Percentiles rank a stretch among this genome's conserved stretches.
phyloP scores from a whole-genome alignment of 2,797 vertebrate species.

The Hippoglossus hippoglossus region DNA sequence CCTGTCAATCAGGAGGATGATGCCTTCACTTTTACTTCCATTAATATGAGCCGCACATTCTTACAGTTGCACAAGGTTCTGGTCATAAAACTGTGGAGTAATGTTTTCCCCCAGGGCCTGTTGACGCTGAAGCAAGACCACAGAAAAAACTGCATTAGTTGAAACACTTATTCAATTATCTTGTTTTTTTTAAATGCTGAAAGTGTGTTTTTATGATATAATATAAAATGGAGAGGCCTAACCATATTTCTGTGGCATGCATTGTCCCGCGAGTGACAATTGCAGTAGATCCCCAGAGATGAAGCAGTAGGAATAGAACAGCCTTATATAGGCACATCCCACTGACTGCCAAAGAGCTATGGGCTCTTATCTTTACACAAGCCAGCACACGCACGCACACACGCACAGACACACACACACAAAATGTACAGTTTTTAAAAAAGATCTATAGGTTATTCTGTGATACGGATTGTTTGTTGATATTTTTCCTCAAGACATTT shows the following conservation, averaged over 20 bases:
- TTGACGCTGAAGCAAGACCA: neutral
- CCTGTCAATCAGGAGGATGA: constrained; percentile 58
- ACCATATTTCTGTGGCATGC: constrained; percentile 29
- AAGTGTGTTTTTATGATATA: neutral
- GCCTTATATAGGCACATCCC: constrained; percentile 76
- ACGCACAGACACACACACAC: constrained; percentile 10
- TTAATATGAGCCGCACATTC: constrained; percentile 30
- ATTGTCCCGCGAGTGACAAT: constrained; percentile 73
- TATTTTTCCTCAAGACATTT: neutral
- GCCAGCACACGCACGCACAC: constrained; percentile 27
- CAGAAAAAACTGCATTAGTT: neutral
- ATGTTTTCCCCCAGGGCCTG: neutral
- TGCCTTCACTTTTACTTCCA: constrained; percentile 30
- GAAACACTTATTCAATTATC: neutral
- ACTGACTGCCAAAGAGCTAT: constrained; percentile 55
- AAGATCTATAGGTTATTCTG: neutral
- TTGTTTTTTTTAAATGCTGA: neutral
- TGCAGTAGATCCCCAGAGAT: constrained; percentile 65
- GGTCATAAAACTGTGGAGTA: constrained; percentile 34
- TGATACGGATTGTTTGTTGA: neutral
- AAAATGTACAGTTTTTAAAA: neutral
- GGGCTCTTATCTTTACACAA: constrained; percentile 62
- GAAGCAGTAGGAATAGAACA: constrained; percentile 78
- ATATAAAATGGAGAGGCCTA: constrained; percentile 5
- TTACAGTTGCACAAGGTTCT: constrained; percentile 38